A percentile compares a stretch with the other conserved stretches of the same genome.
phyloP scores from a whole-genome alignment of 2,113 vertebrate genomes.

The Pygoscelis antarcticus region DNA sequence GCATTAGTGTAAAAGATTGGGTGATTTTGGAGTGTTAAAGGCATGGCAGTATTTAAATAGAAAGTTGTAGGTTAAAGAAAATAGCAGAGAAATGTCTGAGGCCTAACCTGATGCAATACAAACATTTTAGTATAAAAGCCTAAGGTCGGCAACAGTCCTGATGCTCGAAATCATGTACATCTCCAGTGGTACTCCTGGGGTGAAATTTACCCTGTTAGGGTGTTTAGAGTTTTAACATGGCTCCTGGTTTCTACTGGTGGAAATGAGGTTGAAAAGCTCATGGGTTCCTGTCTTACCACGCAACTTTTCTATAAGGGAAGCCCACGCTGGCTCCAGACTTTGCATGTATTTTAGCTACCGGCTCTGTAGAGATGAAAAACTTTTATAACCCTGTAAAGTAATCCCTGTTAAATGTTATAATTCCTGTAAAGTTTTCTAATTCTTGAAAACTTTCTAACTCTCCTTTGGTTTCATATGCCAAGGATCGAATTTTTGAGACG shows the following conservation, averaged over 20 bases:
- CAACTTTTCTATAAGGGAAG: not conserved
- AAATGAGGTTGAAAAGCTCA: not conserved
- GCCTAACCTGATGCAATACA: not conserved
- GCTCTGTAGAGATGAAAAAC: not conserved
- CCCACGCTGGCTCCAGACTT: not conserved
- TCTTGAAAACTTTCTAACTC: not conserved
- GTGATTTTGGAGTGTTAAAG: not conserved
- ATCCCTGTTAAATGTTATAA: not conserved
- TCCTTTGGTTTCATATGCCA: not conserved
- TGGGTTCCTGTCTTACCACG: not conserved
- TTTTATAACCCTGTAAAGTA: not conserved
- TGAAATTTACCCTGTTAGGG: not conserved
- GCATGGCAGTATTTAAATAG: too few relatives aligned
- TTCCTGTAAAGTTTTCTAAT: not conserved
- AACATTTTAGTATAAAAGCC: not conserved
- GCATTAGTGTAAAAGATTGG: not conserved
- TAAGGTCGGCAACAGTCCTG: not conserved
- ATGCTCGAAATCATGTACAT: too few relatives aligned
- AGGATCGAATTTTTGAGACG: not conserved
- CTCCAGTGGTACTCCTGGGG: not conserved
- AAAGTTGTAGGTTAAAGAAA: not conserved
- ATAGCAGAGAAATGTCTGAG: not conserved
- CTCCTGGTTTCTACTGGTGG: not conserved
- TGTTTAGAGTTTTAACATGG: accelerated
- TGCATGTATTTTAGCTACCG: not conserved